Conservation (phyloP, 1,140 invertebrate species). For the Cyclina sinensis region DNA sequence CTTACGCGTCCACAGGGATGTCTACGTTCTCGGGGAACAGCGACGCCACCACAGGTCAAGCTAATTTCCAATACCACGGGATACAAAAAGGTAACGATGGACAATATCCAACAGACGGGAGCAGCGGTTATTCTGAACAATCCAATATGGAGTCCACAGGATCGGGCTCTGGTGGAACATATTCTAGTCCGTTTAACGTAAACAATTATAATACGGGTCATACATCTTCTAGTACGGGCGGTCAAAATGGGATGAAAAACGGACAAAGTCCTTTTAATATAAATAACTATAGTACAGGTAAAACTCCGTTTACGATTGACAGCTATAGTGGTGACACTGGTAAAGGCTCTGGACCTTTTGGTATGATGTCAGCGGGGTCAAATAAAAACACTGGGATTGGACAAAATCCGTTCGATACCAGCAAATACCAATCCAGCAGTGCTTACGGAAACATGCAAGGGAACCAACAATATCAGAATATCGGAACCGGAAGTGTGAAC, state of each 20-base stretch:
- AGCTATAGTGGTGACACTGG: neutral
- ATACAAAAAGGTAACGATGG: neutral
- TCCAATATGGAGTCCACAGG: neutral
- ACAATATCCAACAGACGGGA: neutral
- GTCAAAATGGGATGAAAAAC: neutral
- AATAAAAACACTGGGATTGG: neutral
- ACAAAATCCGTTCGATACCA: slow-evolving; percentile 44
- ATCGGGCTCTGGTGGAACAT: neutral
- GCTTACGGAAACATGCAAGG: neutral
- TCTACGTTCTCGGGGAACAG: neutral
- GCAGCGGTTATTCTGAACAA: neutral
- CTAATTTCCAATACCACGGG: neutral
- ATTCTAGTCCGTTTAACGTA: slow-evolving; percentile 27
- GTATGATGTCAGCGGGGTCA: neutral
- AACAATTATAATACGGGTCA: slow-evolving; percentile 29
- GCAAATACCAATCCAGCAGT: neutral
- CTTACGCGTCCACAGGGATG: slow-evolving; percentile 46
- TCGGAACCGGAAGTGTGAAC: neutral
- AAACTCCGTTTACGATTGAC: neutral
- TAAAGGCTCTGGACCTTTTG: neutral
- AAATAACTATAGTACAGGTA: slow-evolving; percentile 6
- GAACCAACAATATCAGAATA: slow-evolving; percentile 7
- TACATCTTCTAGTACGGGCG: neutral
- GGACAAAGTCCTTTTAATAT: slow-evolving; percentile 20
- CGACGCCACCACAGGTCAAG: neutral